A percentile compares a stretch with the other conserved stretches of the same genome.
These are phyloP conservation scores for Doryteuthis pealeii DNA, from an alignment of 1,140 invertebrate genomes.

Conservation along the genomic window DNA sequence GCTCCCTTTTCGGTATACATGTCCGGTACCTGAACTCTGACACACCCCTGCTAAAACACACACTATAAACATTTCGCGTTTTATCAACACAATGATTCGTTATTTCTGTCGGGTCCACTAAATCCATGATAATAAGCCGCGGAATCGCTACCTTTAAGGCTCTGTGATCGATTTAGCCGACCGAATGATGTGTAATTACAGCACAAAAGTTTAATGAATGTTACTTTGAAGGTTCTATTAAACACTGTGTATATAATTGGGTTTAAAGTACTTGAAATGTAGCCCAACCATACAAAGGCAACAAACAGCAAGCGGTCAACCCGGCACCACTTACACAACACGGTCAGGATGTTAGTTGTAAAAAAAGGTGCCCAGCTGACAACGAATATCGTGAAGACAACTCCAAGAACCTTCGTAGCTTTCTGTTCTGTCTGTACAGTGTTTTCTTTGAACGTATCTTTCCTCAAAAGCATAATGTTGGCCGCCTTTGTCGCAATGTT, in stretches of 20 bases:
- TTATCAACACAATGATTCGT: neutral
- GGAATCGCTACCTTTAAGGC: conserved; percentile 7
- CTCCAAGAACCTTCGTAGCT: conserved; percentile 71
- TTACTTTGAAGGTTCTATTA: conserved; percentile 58
- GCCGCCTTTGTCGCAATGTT: conserved; percentile 50
- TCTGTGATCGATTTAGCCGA: conserved; percentile 25
- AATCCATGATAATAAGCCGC: neutral
- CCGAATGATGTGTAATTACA: conserved; percentile 47
- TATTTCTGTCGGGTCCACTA: neutral
- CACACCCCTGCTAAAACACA: too few relatives aligned
- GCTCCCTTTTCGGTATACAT: too few relatives aligned
- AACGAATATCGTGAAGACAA: conserved; percentile 58
- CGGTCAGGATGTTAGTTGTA: conserved; percentile 54
- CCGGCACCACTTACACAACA: conserved; percentile 63
- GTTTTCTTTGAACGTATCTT: conserved; percentile 27
- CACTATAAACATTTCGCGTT: too few relatives aligned
- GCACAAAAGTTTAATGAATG: conserved; percentile 54
- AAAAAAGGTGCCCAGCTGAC: conserved; percentile 61
- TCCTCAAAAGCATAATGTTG: conserved; percentile 42
- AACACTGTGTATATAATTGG: conserved; percentile 63
- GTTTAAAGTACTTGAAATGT: conserved; percentile 58
- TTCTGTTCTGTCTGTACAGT: conserved; percentile 80
- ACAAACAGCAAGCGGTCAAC: conserved; percentile 48
- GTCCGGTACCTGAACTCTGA: too few relatives aligned
- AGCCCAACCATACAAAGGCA: conserved; percentile 59